Evolutionary conservation across 2,113 vertebrate genomes (phyloP).

Genomic region (Amblyopsis rosae): DNA sequence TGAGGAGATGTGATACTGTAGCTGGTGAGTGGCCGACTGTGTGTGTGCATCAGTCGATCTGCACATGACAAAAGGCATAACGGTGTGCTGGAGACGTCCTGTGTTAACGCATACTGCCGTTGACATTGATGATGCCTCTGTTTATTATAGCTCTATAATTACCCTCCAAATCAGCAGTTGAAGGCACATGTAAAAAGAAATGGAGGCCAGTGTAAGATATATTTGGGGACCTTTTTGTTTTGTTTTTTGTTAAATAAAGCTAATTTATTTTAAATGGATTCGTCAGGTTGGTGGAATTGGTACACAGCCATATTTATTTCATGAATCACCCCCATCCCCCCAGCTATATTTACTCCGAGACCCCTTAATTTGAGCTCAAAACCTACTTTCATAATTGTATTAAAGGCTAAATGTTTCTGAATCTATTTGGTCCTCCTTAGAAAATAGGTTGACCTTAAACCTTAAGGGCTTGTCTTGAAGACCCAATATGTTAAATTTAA

Average conservation of each 20-base stretch:
- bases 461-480: constrained; percentile 63
- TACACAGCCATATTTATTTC: constrained; percentile 31
- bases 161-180: constrained; percentile 35
- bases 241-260: constrained; percentile 12
- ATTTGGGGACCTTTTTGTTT: constrained; percentile 17
- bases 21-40: constrained; percentile 43
- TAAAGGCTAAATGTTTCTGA: constrained; percentile 49
- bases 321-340: neutral
- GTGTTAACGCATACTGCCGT: constrained; percentile 57
- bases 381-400: constrained; percentile 55
- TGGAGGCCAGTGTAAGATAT: constrained; percentile 14
- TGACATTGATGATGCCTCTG: constrained; percentile 42
- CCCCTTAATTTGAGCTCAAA: constrained; percentile 59
- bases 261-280: constrained; percentile 25
- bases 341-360: constrained; percentile 52
- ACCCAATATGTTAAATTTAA: constrained; percentile 69
- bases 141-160: constrained; percentile 48
- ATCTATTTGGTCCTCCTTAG: constrained; percentile 52
- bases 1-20: constrained; percentile 50
- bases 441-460: constrained; percentile 57
- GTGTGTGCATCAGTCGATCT: constrained; percentile 30
- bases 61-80: constrained; percentile 37
- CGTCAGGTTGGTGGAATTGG: constrained; percentile 52
- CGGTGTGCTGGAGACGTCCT: constrained; percentile 35
- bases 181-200: constrained; percentile 43